Evolutionary conservation across 2,888 invertebrate species (phyloP).

Genomic region (Polietes domitor): DNA sequence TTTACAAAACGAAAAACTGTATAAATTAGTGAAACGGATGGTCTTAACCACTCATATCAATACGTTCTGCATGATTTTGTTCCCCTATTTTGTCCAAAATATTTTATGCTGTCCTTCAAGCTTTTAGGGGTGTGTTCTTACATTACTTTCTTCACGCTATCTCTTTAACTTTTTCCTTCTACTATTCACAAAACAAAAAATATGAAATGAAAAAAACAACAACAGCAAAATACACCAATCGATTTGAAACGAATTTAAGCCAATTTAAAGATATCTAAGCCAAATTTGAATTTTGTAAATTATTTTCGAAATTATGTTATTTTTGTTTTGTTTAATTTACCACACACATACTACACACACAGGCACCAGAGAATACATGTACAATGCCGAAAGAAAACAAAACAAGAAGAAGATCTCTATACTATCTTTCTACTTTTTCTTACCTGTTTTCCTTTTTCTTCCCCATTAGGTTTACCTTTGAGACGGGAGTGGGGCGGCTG

Average conservation of each 20-base stretch:
- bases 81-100: neutral
- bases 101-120: constrained; percentile 1
- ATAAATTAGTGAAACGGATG: no score
- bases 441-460: constrained; percentile 75
- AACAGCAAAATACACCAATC: constrained; percentile 76
- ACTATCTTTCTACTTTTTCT: constrained; percentile 70
- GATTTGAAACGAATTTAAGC: constrained; percentile 65
- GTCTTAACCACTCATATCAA: no score
- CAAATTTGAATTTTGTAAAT: constrained; percentile 30
- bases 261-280: constrained; percentile 26
- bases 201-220: constrained; percentile 56
- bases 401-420: constrained; percentile 50
- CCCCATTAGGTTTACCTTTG: constrained; percentile 82
- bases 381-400: constrained; percentile 13
- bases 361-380: constrained; percentile 31
- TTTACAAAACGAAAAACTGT: no score
- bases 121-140: neutral
- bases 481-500: constrained; percentile 82
- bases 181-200: constrained; percentile 67
- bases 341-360: constrained; percentile 37
- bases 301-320: constrained; percentile 4
- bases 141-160: neutral
- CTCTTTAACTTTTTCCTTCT: constrained; percentile 19
- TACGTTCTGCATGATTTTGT: neutral
- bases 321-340: constrained; percentile 35